These are phyloP conservation scores for Ceyx melanurus DNA, from an alignment of 2,113 vertebrate species.

Conservation along the genomic window DNA sequence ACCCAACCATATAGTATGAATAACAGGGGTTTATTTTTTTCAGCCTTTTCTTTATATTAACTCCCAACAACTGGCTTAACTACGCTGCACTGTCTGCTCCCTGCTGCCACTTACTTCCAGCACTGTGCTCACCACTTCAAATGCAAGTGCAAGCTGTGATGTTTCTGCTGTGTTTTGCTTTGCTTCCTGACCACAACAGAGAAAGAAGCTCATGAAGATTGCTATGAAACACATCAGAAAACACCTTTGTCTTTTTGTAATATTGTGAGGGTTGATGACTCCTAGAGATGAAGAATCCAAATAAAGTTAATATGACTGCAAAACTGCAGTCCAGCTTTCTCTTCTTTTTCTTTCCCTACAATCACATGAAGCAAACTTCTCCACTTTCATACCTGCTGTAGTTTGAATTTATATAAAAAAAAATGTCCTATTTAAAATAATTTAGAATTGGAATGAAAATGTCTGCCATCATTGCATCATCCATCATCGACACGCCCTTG, in stretches of 20 bases:
- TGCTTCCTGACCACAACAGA: not conserved
- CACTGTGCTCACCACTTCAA: not conserved
- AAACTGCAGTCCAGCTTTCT: not conserved
- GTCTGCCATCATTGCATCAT: slow-evolving; percentile 18
- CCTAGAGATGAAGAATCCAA: not conserved
- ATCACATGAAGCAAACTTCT: not conserved
- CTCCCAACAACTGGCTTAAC: not conserved
- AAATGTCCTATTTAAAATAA: slow-evolving; percentile 23
- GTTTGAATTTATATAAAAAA: not conserved
- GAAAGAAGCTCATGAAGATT: not conserved
- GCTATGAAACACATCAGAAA: not conserved
- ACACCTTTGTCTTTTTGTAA: not conserved
- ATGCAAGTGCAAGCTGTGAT: not conserved
- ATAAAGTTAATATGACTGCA: not conserved
- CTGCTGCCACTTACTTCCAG: not conserved
- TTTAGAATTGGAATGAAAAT: slow-evolving; percentile 51
- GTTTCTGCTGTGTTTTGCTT: slow-evolving; percentile 6
- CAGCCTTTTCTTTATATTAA: not conserved
- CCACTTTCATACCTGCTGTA: not conserved
- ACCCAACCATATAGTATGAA: not conserved
- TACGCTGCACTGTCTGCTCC: rapidly evolving
- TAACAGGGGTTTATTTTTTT: not conserved
- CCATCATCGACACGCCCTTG: not conserved
- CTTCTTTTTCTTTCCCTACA: not conserved
- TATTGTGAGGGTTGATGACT: not conserved